These are phyloP conservation scores for Chrosomus eos DNA, from an alignment of 2,797 vertebrate genomes.

Conservation along the genomic window DNA sequence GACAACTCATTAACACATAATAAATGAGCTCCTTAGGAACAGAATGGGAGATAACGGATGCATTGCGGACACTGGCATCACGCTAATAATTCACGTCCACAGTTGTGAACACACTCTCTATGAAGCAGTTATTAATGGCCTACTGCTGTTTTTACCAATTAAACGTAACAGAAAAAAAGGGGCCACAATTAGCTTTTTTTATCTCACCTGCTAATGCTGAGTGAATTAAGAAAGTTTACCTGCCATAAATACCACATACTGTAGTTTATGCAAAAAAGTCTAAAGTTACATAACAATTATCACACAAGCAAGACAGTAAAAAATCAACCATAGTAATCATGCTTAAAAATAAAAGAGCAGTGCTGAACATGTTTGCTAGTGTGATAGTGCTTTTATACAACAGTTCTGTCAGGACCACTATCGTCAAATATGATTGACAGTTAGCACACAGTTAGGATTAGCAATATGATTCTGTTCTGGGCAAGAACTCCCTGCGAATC, in stretches of 20 bases:
- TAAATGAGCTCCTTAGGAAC: constrained; percentile 69
- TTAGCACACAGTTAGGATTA: too few species aligned
- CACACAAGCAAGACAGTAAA: background rate
- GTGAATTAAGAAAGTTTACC: background rate
- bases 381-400: background rate
- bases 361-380: background rate
- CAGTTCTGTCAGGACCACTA: too few species aligned
- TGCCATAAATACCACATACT: background rate
- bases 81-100: constrained; percentile 69
- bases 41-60: constrained; percentile 67
- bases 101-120: constrained; percentile 56
- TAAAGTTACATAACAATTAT: background rate
- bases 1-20: constrained; percentile 72
- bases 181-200: background rate
- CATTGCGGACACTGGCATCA: constrained; percentile 51
- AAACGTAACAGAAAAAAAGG: constrained; percentile 42
- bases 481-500: too few species aligned
- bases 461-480: too few species aligned
- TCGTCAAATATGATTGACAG: too few species aligned
- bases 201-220: background rate
- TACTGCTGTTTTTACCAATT: constrained; percentile 48
- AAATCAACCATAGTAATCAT: background rate
- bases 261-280: background rate
- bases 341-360: background rate
- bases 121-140: constrained; percentile 55